phyloP scores from a whole-genome alignment of 2,797 vertebrate species.

The Pogonophryne albipinna region DNA sequence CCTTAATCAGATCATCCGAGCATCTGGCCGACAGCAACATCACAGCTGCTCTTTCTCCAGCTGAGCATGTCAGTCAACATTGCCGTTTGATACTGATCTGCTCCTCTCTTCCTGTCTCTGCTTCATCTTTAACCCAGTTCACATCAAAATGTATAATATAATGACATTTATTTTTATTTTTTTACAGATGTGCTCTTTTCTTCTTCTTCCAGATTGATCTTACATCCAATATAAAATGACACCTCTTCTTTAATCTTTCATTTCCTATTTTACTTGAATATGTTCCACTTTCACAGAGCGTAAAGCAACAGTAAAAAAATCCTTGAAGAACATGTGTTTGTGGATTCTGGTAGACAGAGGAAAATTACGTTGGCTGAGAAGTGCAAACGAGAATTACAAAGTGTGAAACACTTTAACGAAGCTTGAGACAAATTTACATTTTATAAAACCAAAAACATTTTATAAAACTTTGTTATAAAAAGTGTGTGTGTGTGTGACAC shows the following conservation, averaged over 20 bases:
- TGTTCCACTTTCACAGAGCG: neutral
- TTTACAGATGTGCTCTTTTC: neutral
- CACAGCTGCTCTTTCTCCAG: conserved; percentile 69
- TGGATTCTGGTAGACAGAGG: neutral
- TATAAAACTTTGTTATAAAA: too few relatives aligned
- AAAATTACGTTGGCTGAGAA: too few relatives aligned
- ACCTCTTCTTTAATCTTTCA: neutral
- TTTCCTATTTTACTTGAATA: neutral
- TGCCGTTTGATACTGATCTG: conserved; percentile 15
- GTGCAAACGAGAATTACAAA: too few relatives aligned
- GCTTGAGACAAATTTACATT: too few relatives aligned
- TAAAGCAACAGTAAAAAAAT: neutral
- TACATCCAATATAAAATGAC: neutral
- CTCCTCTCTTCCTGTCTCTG: conserved; percentile 2
- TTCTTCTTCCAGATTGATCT: neutral
- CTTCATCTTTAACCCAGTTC: conserved; percentile 1
- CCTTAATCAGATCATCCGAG: conserved; percentile 73
- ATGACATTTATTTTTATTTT: neutral
- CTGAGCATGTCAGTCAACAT: conserved; percentile 25
- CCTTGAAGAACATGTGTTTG: neutral
- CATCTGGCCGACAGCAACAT: conserved; percentile 56
- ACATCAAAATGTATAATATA: neutral
- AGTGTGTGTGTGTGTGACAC: too few relatives aligned
- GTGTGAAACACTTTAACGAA: too few relatives aligned
- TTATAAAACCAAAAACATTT: too few relatives aligned